Conservation (phyloP, 2,797 vertebrate genomes). For the Sebastes iracundus region DNA sequence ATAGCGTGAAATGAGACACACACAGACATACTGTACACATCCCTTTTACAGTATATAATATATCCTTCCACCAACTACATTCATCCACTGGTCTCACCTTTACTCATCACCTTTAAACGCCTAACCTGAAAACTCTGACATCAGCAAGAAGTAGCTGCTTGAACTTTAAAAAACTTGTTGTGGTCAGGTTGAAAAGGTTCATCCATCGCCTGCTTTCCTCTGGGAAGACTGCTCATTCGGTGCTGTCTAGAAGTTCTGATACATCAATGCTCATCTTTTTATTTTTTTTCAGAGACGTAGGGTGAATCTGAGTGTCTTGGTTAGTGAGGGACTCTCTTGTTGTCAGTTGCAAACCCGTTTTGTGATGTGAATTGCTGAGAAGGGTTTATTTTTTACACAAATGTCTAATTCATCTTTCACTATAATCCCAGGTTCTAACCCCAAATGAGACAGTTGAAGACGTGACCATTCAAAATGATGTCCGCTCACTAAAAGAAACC, state of each 20-base stretch:
- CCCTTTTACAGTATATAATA: neutral
- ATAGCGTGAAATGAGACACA: constrained; percentile 55
- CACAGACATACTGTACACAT: neutral
- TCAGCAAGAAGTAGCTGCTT: neutral
- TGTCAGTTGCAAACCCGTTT: neutral
- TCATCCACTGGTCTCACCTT: constrained; percentile 2
- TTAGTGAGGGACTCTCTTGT: constrained; percentile 1
- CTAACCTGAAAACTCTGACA: neutral
- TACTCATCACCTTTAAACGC: neutral
- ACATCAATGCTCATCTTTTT: neutral
- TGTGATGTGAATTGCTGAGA: neutral
- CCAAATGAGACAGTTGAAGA: constrained; percentile 27
- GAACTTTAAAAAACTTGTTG: neutral
- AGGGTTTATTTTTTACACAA: neutral
- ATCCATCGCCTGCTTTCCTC: neutral
- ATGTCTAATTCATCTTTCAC: neutral
- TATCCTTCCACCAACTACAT: neutral
- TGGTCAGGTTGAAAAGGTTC: constrained; percentile 14
- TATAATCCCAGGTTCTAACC: constrained; percentile 2
- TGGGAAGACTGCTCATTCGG: neutral
- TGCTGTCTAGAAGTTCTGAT: constrained; percentile 10
- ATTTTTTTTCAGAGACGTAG: neutral
- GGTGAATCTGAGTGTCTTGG: constrained; percentile 10
- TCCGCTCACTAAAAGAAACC: neutral
- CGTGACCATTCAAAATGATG: neutral